Evolutionary conservation across 2,888 invertebrate species (phyloP).

Genomic region (Pollenia griseotomentosa): DNA sequence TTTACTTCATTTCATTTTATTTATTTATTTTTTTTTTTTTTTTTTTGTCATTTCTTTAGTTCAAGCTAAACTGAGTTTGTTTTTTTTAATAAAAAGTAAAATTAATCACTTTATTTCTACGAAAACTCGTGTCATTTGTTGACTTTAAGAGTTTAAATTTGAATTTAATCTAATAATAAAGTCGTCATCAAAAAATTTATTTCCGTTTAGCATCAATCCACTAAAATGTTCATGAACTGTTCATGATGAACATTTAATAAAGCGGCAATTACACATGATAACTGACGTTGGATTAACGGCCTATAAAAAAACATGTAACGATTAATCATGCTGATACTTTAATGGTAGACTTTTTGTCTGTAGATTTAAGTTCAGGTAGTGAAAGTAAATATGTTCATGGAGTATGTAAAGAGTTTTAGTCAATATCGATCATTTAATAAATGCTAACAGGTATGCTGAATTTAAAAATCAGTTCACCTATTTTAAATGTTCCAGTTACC

Average conservation of each 20-base stretch:
- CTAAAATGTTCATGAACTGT: neutral
- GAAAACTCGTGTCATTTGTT: neutral
- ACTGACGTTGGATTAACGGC: neutral
- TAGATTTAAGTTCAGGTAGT: neutral
- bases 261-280: neutral
- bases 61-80: constrained; percentile 1
- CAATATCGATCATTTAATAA: neutral
- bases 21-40: too few relatives aligned
- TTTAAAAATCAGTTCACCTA: too few relatives aligned
- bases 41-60: neutral
- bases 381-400: neutral
- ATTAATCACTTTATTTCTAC: constrained; percentile 11
- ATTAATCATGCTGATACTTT: neutral
- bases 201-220: neutral
- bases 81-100: neutral
- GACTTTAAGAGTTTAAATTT: neutral
- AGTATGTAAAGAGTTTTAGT: neutral
- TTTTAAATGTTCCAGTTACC: too few relatives aligned
- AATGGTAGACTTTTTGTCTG: neutral
- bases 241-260: constrained; percentile 1
- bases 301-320: neutral
- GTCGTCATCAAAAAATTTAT: neutral
- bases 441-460: neutral
- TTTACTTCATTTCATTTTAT: neutral
- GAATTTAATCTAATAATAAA: constrained; percentile 5